Evolutionary conservation across 2,113 vertebrate species (phyloP).

Genomic region (Spea multiplicata): DNA sequence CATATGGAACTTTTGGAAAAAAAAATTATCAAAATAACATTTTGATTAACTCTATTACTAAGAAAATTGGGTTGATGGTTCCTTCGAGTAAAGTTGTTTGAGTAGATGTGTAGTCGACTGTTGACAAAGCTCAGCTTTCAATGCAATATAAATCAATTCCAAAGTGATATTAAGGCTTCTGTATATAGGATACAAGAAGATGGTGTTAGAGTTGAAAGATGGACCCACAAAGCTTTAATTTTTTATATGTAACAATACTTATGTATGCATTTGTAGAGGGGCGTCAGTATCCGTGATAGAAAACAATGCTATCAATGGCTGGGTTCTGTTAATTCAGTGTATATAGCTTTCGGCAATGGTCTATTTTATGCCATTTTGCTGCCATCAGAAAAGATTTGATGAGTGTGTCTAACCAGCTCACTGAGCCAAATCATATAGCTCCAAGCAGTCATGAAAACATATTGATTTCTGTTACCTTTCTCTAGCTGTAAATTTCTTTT

Average conservation of each 20-base stretch:
- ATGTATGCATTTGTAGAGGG: background rate
- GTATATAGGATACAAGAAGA: too few species aligned
- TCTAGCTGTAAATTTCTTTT: constrained; percentile 58
- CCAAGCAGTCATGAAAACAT: constrained; percentile 55
- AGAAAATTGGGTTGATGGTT: too few species aligned
- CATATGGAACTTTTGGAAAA: too few species aligned
- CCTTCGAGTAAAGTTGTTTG: too few species aligned
- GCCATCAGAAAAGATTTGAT: constrained; percentile 53
- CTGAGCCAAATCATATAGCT: constrained; percentile 62
- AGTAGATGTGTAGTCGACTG: too few species aligned
- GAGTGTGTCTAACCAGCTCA: constrained; percentile 55
- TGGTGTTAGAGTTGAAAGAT: too few species aligned
- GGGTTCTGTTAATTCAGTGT: constrained; percentile 27
- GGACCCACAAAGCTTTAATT: too few species aligned
- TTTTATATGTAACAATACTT: background rate
- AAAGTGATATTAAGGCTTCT: too few species aligned
- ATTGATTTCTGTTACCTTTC: constrained; percentile 57
- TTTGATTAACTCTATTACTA: too few species aligned
- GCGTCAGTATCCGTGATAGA: background rate
- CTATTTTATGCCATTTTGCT: constrained; percentile 47
- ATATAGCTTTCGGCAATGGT: constrained; percentile 44
- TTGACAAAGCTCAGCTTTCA: too few species aligned
- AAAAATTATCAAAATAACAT: too few species aligned
- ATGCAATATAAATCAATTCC: too few species aligned
- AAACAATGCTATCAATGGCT: constrained; percentile 41